Base-by-base conservation (phyloP, 2,113 vertebrate genomes). In the Hydrochoerus hydrochaeris region DNA sequence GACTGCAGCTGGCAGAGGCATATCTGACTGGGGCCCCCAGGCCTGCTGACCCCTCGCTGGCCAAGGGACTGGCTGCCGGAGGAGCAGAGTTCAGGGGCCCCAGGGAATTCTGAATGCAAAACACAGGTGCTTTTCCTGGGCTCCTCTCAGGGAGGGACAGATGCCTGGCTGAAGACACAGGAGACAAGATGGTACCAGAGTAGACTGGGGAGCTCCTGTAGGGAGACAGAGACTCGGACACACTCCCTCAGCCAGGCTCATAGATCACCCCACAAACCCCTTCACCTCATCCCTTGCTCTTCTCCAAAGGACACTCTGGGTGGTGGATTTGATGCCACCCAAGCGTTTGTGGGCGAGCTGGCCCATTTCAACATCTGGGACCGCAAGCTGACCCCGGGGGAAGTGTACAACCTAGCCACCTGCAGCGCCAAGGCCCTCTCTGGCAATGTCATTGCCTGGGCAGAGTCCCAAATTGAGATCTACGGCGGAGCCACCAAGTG, bases 321-420 rank as follows among this genome's bases (percentile, higher is more conserved):
- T 1, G 99, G 99, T 2, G 99, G 99, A 1, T 99, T 99, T 24
- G 99, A 99, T 0, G 99, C 99, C 90, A 99, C 99, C 0, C 99
- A 99, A 92, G 99, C 99, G 0, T 99, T 99, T 14, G 98, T 99
- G 7, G 99, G 99, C 0, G 99, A 99, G 97, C 98, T 99, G 96
- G 99, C 99, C 14, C 99, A 99, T 95, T 99, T 99, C 97, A 99
- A 99, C 97, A 98, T 99, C 98, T 99, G 99, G 99, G 99, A 99
- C 95, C 98, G 99, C 94, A 99, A 99, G 98, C 99, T 99, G 96
- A 99, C 99, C 69, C 98, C 99, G 0, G 98, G 98, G 0, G 99
- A 99, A 98, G 99, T 99, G 97, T 99, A 99, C 98, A 99, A 99
- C 97, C 98, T 99, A 99, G 99, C 99, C 9, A 99, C 99, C 84